Conservation (phyloP, 2,797 vertebrate genomes). For the Sebastes melanostomus region DNA sequence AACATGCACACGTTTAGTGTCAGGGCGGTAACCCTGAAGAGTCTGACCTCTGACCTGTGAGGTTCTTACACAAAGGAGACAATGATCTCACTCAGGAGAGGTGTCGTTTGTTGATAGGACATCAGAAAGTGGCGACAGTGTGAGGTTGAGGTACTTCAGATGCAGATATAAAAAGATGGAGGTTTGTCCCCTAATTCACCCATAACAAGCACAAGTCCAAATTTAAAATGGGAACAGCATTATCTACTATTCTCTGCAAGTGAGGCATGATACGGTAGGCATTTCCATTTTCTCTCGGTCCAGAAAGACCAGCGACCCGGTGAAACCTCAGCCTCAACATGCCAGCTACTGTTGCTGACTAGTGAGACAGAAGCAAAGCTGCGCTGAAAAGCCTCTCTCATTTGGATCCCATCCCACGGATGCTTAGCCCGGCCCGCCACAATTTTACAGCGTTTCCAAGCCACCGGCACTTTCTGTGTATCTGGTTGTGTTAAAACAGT, state of each 20-base stretch:
- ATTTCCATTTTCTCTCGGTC: constrained; percentile 26
- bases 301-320: constrained; percentile 31
- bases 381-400: constrained; percentile 9
- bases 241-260: constrained; percentile 43
- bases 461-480: constrained; percentile 50
- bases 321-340: constrained; percentile 31
- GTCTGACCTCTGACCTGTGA: constrained; percentile 41
- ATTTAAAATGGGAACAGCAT: constrained; percentile 25
- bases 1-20: constrained; percentile 30
- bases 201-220: not conserved
- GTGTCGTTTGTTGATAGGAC: not conserved
- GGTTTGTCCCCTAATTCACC: not conserved
- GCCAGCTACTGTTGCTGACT: constrained; percentile 42
- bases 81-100: not conserved
- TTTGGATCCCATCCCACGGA: constrained; percentile 35
- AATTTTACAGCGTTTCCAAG: constrained; percentile 31
- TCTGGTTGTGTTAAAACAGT: constrained; percentile 52
- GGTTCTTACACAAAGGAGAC: constrained; percentile 13
- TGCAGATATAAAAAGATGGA: not conserved
- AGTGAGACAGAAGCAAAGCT: constrained; percentile 34
- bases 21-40: constrained; percentile 7
- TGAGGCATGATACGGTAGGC: constrained; percentile 30
- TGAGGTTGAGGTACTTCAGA: not conserved
- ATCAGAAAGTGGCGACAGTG: not conserved
- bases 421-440: constrained; percentile 3